A percentile compares a stretch with the other conserved stretches of the same genome.
Conservation (phyloP, 2,888 invertebrate species). For the Melanchra persicariae region DNA sequence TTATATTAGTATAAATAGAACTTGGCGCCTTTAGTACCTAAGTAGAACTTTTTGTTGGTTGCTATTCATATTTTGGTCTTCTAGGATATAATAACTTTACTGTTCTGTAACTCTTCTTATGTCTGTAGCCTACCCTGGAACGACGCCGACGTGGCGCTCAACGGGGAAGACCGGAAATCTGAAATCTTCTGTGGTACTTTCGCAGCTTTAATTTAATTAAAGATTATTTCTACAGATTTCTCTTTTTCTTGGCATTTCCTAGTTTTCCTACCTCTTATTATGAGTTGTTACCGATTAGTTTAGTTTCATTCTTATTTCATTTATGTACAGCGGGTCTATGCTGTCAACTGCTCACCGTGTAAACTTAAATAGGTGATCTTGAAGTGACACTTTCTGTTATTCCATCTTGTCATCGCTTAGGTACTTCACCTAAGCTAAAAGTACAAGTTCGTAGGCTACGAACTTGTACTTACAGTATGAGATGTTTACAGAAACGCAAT, state of each 20-base stretch:
- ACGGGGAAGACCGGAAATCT: conserved; percentile 1
- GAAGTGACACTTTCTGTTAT: too few relatives aligned
- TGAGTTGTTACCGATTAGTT: background rate
- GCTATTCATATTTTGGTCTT: background rate
- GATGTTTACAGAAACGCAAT: background rate
- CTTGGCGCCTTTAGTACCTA: too few relatives aligned
- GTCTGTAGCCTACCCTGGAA: conserved; percentile 29
- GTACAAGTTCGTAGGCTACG: too few relatives aligned
- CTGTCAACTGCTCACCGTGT: too few relatives aligned
- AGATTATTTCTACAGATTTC: conserved; percentile 2
- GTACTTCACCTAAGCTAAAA: too few relatives aligned
- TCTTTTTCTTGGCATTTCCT: conserved; percentile 2
- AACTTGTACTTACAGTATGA: too few relatives aligned
- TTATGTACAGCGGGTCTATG: too few relatives aligned
- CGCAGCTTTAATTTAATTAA: conserved; percentile 34
- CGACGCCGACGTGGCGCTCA: background rate
- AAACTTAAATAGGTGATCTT: too few relatives aligned
- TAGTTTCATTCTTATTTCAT: conserved; percentile 3
- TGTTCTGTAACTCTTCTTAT: conserved; percentile 25
- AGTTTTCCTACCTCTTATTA: conserved; percentile 1
- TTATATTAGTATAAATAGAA: too few relatives aligned
- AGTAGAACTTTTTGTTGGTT: background rate
- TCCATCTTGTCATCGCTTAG: too few relatives aligned
- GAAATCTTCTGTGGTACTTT: background rate
- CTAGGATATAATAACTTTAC: background rate